Base-by-base conservation (phyloP, 2,797 vertebrate species). In the Anolis apletophallus region DNA sequence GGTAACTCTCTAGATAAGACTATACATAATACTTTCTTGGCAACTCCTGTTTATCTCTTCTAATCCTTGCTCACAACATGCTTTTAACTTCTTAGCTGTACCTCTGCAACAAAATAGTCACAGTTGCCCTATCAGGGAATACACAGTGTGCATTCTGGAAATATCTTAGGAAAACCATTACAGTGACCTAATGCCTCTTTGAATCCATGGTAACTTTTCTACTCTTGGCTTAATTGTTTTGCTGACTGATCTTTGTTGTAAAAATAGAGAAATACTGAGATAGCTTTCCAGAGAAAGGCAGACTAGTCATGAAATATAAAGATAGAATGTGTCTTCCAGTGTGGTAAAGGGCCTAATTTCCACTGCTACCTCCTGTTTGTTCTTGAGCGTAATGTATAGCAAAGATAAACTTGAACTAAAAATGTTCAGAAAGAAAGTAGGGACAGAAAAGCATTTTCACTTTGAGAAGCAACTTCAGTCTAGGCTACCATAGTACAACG, bases 11-110 rank as follows among this genome's bases (percentile, higher is more conserved):
- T 0, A 79, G 69, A 80, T 84, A 82, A 85, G 67, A 57, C 11
- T 12, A 7, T 54, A 13, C 54, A 80, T 71, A 89, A 88, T 67
- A 80, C 64, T 75, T 81, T 36, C 61, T 52, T 73, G 32, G 10
- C n/a, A 79, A 40, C 14, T 81, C 26, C 54, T 73, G 55, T 78
- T 83, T 88, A 64, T 83, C 21, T 77, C 54, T 75, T 13, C 59
- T 80, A 78, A 90, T 29, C 26, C 77, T 64, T 88, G 23, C 5
- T 67, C 57, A 52, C 52, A 89, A 87, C 80, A 76, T 40, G 16
- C 46, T 86, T 84, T 61, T n/a, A 85, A 50, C 10, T 81, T 85
- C 54, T 85, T 81, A 84, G 29, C 1, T 85, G 1, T 0, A 21
- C 10, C 12, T 50, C 72, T 57, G 21, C 79, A 86, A 76, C 23